Percentiles rank a stretch among this genome's conserved stretches.
phyloP scores from a whole-genome alignment of 2,113 vertebrate species.

The Oostethus manadensis region DNA sequence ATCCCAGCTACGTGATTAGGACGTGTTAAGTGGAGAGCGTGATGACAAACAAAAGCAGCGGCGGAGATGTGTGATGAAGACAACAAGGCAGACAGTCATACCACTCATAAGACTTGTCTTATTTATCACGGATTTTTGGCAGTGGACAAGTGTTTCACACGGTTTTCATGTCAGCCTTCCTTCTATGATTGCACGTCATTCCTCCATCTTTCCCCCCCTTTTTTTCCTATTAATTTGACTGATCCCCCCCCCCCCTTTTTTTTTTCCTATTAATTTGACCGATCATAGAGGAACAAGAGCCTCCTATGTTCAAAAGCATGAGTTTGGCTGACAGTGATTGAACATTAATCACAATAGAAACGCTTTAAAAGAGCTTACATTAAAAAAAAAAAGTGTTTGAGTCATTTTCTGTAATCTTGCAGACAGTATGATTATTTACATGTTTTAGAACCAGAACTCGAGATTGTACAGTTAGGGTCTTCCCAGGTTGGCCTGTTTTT shows the following conservation, averaged over 20 bases:
- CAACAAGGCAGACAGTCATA: constrained; percentile 27
- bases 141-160: constrained; percentile 16
- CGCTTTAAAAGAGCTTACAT: too few relatives aligned
- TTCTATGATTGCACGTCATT: constrained; percentile 24
- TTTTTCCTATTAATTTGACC: not conserved
- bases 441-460: too few relatives aligned
- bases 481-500: too few relatives aligned
- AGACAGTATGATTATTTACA: too few relatives aligned
- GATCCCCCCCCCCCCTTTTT: constrained; percentile 11
- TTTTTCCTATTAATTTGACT: not conserved
- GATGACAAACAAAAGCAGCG: constrained; percentile 47
- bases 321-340: constrained; percentile 19
- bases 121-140: constrained; percentile 23
- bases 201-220: not conserved
- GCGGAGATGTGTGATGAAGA: constrained; percentile 27
- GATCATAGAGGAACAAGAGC: constrained; percentile 26
- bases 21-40: constrained; percentile 52
- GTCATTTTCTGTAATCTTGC: too few relatives aligned
- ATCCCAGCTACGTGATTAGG: constrained; percentile 53
- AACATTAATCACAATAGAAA: not conserved
- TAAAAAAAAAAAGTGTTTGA: too few relatives aligned
- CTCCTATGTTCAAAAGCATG: constrained; percentile 14
- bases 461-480: too few relatives aligned
- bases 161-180: constrained; percentile 5
- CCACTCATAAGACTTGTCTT: constrained; percentile 13